A percentile compares a stretch with the other conserved stretches of the same genome.
These are phyloP conservation scores for Peromyscus leucopus DNA, from an alignment of 2,113 vertebrate genomes.

Conservation along the genomic window DNA sequence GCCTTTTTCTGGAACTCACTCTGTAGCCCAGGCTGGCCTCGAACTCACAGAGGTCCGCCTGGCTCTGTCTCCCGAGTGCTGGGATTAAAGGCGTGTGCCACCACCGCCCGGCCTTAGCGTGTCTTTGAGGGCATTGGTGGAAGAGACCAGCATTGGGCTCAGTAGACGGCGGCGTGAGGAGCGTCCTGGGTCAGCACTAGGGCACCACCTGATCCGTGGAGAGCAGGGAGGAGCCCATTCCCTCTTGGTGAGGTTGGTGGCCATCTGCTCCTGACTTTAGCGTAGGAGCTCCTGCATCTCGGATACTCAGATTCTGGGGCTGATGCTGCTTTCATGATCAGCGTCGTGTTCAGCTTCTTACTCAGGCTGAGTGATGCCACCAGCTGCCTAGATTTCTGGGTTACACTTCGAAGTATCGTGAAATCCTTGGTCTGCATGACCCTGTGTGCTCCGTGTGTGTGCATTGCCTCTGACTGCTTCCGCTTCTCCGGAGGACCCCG, in stretches of 20 bases:
- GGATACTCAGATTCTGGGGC: neutral
- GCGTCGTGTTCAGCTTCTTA: neutral
- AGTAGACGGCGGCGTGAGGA: neutral
- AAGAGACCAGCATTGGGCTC: neutral
- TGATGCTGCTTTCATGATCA: neutral
- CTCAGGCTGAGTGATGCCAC: neutral
- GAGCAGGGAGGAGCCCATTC: neutral
- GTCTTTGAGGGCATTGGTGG: neutral
- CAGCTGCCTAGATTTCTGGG: neutral
- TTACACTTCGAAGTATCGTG: neutral
- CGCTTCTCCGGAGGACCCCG: neutral
- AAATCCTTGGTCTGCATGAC: neutral
- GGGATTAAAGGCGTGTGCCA: too few species aligned
- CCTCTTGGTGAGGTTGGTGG: neutral
- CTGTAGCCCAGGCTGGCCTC: too few species aligned
- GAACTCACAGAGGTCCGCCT: too few species aligned
- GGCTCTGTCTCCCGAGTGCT: too few species aligned
- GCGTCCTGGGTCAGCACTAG: neutral
- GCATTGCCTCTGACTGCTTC: neutral
- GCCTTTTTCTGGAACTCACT: too few species aligned
- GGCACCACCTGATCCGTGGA: neutral
- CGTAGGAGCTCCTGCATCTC: neutral
- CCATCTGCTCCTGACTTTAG: neutral
- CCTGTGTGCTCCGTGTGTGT: neutral
- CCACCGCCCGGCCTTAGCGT: too few species aligned